Conservation (phyloP, 2,888 invertebrate species). For the Netelia melanura region DNA sequence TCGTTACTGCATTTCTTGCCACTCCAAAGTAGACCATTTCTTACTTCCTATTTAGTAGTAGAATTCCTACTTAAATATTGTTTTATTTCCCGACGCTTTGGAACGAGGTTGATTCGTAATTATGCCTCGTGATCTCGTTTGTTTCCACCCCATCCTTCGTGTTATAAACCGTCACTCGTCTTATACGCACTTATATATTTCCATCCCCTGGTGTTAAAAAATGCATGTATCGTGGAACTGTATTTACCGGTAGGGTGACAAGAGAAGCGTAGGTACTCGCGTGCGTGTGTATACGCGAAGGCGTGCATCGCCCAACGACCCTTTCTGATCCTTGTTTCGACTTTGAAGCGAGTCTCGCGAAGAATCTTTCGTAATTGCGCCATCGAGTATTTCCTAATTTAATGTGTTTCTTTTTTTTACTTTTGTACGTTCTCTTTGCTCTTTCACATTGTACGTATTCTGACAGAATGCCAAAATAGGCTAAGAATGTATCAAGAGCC, state of each 20-base stretch:
- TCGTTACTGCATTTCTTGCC: too few relatives aligned
- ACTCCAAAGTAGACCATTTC: too few relatives aligned
- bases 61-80: neutral
- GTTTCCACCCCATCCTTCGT: neutral
- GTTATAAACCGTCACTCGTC: neutral
- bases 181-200: slow-evolving; percentile 13
- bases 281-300: slow-evolving; percentile 3
- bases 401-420: neutral
- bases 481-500: too few relatives aligned
- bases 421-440: neutral
- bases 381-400: slow-evolving; percentile 31
- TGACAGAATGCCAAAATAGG: too few relatives aligned
- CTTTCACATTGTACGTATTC: neutral
- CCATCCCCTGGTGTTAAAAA: slow-evolving; percentile 23
- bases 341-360: slow-evolving; percentile 8
- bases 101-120: neutral
- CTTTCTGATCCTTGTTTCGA: slow-evolving; percentile 33
- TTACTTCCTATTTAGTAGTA: neutral
- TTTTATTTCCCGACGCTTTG: neutral
- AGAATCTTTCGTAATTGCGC: neutral
- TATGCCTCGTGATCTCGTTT: neutral
- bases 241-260: neutral
- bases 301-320: slow-evolving; percentile 27
- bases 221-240: slow-evolving; percentile 29
- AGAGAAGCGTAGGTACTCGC: neutral